Percentiles rank a stretch among this genome's conserved stretches.
Conservation (phyloP, 2,888 invertebrate species). For the Pecten maximus region DNA sequence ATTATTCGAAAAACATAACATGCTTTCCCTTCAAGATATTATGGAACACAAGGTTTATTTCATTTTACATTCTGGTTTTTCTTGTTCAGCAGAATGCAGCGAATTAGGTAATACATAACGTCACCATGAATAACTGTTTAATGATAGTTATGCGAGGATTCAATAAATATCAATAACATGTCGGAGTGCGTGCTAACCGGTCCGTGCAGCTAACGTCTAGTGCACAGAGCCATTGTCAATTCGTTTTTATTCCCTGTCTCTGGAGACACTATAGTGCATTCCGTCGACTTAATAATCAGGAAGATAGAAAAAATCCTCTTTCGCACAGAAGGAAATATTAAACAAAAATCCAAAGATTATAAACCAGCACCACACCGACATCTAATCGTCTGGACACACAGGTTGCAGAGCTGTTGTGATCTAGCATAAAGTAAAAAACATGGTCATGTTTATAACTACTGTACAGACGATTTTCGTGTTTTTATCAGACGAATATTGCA, state of each 20-base stretch:
- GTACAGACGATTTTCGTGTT: too few relatives aligned
- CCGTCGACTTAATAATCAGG: not conserved
- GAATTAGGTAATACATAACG: not conserved
- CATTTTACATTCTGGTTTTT: not conserved
- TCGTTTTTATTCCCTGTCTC: not conserved
- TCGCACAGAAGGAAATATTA: not conserved
- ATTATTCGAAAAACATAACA: too few relatives aligned
- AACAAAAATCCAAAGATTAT: not conserved
- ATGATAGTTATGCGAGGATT: not conserved
- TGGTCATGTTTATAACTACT: not conserved
- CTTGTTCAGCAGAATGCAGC: not conserved
- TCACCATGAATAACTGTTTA: not conserved
- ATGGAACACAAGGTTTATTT: too few relatives aligned
- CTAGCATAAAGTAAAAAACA: not conserved
- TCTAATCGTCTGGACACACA: not conserved
- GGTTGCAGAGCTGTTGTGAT: not conserved
- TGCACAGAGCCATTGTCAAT: not conserved
- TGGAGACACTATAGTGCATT: not conserved
- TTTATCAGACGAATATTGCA: too few relatives aligned
- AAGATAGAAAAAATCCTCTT: not conserved
- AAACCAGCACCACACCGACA: not conserved
- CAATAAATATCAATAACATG: not conserved
- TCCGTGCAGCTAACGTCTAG: not conserved
- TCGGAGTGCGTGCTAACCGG: not conserved
- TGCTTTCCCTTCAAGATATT: not conserved